Evolutionary conservation across 2,888 invertebrate genomes (phyloP), one percentile per base, ranked within the genome.

Genomic region (Monopis laevigella): DNA sequence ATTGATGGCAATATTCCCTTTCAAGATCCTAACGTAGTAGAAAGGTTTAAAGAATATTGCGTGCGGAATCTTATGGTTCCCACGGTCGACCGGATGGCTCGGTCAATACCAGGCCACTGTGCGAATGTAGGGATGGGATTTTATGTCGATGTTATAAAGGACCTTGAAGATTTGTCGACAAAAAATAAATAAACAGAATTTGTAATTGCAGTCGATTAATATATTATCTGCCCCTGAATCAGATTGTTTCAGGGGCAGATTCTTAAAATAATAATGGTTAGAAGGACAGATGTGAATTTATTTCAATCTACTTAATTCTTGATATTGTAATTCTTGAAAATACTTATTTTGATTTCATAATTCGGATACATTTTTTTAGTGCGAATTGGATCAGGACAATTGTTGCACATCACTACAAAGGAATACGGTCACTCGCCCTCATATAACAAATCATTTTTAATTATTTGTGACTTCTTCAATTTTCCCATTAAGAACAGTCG

Each of bases 401-500:
- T n/a, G n/a, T n/a, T n/a, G 21, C 45, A 43, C 70, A 62, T 38
- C 73, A 61, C 72, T 74, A 66, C 21, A 16, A 47, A 58, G 56
- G 58, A 69, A 65, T 65, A 71, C 61, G 75, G 74, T 71, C 74
- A 69, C 71, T 74, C 67, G 65, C 77, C 77, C 65, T 65, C 69
- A 17, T 38, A 21, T 60, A 58, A 68, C 72, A 73, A 75, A 69
- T 74, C 72, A 75, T 74, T 78, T 77, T 78, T 78, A 78, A 77
- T 78, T 78, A 57, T 75, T 65, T 71, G 62, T 17, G 32, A 36
- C 57, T 65, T 63, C 65, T 66, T 65, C 70, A 72, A 74, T 77
- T 66, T 65, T 69, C 61, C 62, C 67, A 72, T 70, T 63, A 63
- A 36, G 24, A 16, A 32, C 32, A 36, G 8, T 5, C 5, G 29